Percentiles rank a stretch among this genome's conserved stretches.
Conservation (phyloP, 2,113 vertebrate genomes). For the Stegostoma tigrinum region DNA sequence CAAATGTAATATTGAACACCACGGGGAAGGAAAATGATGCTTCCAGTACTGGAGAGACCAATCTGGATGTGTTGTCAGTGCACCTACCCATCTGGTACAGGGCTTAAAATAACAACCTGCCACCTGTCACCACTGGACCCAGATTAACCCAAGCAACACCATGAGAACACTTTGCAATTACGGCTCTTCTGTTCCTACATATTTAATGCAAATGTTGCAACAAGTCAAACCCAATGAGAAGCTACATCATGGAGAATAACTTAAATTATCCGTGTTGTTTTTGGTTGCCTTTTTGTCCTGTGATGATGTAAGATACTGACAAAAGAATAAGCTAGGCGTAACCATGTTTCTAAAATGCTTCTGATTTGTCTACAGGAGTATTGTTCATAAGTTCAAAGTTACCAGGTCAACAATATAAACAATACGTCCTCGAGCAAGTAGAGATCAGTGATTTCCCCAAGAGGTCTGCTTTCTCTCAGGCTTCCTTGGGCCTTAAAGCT, state of each 20-base stretch:
- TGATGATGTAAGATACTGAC: not conserved
- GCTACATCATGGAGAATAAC: not conserved
- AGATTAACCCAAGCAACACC: conserved; percentile 29
- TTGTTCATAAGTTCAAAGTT: not conserved
- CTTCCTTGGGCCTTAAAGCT: not conserved
- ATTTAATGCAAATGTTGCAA: not conserved
- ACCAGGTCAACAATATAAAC: not conserved
- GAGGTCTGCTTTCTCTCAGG: not conserved
- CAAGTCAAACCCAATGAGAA: not conserved
- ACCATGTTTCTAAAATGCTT: not conserved
- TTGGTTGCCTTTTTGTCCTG: not conserved
- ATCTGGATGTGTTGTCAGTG: not conserved
- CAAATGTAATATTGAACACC: conserved; percentile 20
- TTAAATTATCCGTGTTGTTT: not conserved
- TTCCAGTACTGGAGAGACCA: not conserved
- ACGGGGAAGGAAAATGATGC: not conserved
- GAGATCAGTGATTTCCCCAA: not conserved
- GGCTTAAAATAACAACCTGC: conserved; percentile 18
- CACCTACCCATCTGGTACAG: conserved; percentile 2
- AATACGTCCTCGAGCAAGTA: not conserved
- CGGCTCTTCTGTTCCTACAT: not conserved
- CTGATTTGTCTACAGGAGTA: not conserved
- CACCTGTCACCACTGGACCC: conserved; percentile 12
- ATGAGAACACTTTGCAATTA: not conserved
- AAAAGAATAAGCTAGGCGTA: not conserved